Conservation (phyloP, 2,888 invertebrate genomes). For the Coenonympha glycerion region DNA sequence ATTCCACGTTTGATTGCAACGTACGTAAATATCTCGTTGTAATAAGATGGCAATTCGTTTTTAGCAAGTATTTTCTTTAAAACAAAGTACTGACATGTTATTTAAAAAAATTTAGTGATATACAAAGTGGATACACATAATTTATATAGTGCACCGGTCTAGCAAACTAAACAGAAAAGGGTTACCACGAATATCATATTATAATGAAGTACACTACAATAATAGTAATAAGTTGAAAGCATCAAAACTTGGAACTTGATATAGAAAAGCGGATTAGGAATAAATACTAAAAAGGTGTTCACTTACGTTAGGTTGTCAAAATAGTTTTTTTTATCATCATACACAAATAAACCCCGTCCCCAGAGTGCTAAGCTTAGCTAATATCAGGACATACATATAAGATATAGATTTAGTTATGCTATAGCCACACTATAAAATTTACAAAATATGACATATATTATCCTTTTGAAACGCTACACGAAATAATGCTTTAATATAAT, state of each 20-base stretch:
- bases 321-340: constrained; percentile 33
- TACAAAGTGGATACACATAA: not conserved
- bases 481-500: constrained; percentile 67
- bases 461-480: constrained; percentile 72
- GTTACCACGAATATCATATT: constrained; percentile 22
- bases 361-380: constrained; percentile 72
- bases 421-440: constrained; percentile 75
- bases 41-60: too few species aligned
- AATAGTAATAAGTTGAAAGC: constrained; percentile 30
- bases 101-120: too few species aligned
- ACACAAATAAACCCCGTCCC: constrained; percentile 60
- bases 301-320: constrained; percentile 30
- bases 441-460: constrained; percentile 77
- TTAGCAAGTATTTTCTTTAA: too few species aligned
- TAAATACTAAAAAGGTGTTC: constrained; percentile 24
- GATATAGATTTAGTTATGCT: constrained; percentile 57
- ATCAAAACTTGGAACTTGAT: constrained; percentile 30
- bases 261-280: constrained; percentile 23
- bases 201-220: constrained; percentile 27
- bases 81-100: too few species aligned
- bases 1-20: too few species aligned
- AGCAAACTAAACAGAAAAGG: constrained; percentile 22
- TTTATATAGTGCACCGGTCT: constrained; percentile 27
- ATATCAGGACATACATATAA: constrained; percentile 67
- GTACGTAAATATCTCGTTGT: too few species aligned